Base-by-base conservation (phyloP, 2,113 vertebrate genomes). In the Petaurus breviceps region DNA sequence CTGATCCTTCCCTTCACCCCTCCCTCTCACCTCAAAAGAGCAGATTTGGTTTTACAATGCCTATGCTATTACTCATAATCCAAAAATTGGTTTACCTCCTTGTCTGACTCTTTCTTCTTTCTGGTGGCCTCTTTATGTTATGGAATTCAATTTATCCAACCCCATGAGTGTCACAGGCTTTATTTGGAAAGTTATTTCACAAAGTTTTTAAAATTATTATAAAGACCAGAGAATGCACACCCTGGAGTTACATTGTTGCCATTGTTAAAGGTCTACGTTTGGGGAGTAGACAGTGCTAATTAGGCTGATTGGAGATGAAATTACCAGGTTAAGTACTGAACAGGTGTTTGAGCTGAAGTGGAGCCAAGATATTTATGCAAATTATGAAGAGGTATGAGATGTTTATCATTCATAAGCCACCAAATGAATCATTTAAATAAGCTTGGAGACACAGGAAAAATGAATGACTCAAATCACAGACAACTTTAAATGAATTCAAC, bases 371-470 rank as follows among this genome's bases (percentile, higher is more conserved):
- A 26, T 52, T 89, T 46, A 90, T 46, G 95, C 89, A 93, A 84
- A 95, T 94, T 77, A 51, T 54, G 47, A 51, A 95, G 84, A 93
- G 57, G 49, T 49, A 55, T 47, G 90, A 92, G 47, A 91, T 55
- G 68, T 23, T 52, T 94, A 49, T 92, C 89, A n/a, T 51, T 51
- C 50, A 77, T 89, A 93, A 54, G 12, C 89, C 55, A 77, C 43
- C n/a, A 77, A 53, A 93, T 24, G 43, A 91, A 68, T 89, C 47
- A 89, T 91, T 90, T 43, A 92, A 94, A 91, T 90, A 92, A 93
- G 43, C 90, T 84, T 61, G 22, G 94, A 31, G 0, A 22, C 37
- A 90, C 90, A 8, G 5, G 37, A 61, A 77, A 61, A 50, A 92
- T 51, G 14, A 89, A 84, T 3, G 37, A 52, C 10, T 89, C 49